Conservation (phyloP, 35 echinoderm and acorn worm species). For the Apostichopus japonicus region DNA sequence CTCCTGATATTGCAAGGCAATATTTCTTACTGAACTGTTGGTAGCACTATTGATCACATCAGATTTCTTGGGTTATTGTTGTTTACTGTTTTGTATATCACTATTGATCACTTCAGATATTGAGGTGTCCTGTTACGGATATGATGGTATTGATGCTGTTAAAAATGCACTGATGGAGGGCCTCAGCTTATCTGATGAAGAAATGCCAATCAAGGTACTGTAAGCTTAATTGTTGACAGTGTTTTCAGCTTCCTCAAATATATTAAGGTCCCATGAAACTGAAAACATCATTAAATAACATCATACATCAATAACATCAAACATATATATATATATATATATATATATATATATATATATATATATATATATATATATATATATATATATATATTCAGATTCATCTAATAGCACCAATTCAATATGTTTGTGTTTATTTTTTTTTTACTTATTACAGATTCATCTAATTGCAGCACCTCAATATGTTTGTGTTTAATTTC, state of each 20-base stretch:
- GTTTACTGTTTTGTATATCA: no score
- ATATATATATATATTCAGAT: no score
- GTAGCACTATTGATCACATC: no score
- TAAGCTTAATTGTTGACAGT: constrained; percentile 10
- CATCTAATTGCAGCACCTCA: constrained; percentile 94
- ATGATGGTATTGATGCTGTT: constrained; percentile 98
- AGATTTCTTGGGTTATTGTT: not conserved
- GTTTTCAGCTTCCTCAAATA: no score
- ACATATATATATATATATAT: no score
- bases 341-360: no score
- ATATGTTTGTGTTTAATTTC: constrained; percentile 50
- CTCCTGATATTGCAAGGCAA: no score
- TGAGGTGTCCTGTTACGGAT: constrained; percentile 98
- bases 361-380: no score
- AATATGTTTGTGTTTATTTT: constrained; percentile 64
- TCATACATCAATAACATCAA: no score
- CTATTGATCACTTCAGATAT: constrained; percentile 69
- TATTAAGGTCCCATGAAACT: no score
- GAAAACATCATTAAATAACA: no score
- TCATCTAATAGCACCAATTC: constrained; percentile 92
- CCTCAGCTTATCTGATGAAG: constrained; percentile 79
- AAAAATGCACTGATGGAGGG: constrained; percentile 89
- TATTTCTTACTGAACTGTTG: no score
- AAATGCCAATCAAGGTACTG: constrained; percentile 99
- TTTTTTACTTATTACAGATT: constrained; percentile 79